Evolutionary conservation across 2,113 vertebrate genomes (phyloP), one percentile per base, ranked within the genome.

Genomic region (Sapajus apella): DNA sequence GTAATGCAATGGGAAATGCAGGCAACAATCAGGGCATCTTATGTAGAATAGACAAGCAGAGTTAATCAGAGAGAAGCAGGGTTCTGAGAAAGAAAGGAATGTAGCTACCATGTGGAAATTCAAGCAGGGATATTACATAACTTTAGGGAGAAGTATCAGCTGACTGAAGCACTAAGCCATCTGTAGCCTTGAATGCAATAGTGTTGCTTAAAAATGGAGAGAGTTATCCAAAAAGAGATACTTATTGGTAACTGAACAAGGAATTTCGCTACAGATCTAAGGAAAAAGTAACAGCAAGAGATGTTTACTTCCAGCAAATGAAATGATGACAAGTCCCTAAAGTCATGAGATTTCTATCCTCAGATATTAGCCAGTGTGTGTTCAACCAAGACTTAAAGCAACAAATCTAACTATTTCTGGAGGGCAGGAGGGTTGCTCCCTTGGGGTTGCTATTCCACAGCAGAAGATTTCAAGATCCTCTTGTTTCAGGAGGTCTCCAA

Each of bases 391-490:
- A 92, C 18, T 35, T 76, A 90, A 95, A 37, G 45, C 5, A 55
- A 47, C 37, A 61, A 27, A 61, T 61, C 58, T 61, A 27, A 27
- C 10, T 27, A 85, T 68, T 58, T 95, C 18, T 21, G 30, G 45
- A 18, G 9, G 1, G 2, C 3, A 7, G 2, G 11, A 10, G 4
- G 37, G 7, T 16, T 64, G 4, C 50, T 56, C 2, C 2, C 43
- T 52, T 32, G 18, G 17, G 47, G 6, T 0, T 77, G 43, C 66
- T 83, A 32, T 16, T 32, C 35, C 37, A 66, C 21, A 30, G 30
- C 52, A 82, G 10, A 25, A 3, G 9, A 82, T 56, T 87, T 84
- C 52, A 37, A 37, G 58, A 58, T 20, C 23, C 30, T 82, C 43
- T 75, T 14, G 52, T 79, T 6, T 68, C 45, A 40, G 21, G 23